Evolutionary conservation across 1,140 invertebrate species (phyloP).

Genomic region (Ceratosolen fusciceps): DNA sequence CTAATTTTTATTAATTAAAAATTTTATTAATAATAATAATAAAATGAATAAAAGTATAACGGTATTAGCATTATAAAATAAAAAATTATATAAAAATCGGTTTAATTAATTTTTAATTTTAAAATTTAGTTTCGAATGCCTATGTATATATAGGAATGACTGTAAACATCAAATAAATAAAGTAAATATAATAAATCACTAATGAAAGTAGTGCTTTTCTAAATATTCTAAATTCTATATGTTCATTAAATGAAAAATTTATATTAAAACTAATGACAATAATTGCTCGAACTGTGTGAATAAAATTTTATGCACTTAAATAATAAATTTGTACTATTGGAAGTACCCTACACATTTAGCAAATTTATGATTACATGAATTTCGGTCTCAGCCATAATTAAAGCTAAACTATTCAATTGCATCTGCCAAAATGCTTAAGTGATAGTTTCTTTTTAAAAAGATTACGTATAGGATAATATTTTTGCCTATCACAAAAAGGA

Average conservation of each 20-base stretch:
- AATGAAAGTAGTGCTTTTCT: neutral
- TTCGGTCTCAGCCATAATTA: neutral
- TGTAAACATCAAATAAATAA: neutral
- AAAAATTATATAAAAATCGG: no score
- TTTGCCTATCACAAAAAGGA: neutral
- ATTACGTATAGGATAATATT: conserved; percentile 24
- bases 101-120: no score
- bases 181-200: neutral
- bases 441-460: conserved; percentile 25
- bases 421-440: conserved; percentile 23
- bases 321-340: neutral
- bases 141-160: neutral
- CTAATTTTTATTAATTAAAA: no score
- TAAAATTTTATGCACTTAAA: neutral
- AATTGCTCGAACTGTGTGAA: neutral
- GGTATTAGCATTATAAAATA: no score
- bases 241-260: neutral
- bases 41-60: no score
- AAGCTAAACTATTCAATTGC: conserved; percentile 7
- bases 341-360: neutral
- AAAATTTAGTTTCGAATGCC: no score
- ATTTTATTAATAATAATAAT: no score
- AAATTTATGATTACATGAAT: neutral
- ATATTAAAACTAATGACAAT: neutral
- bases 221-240: neutral